Evolutionary conservation across 2,113 vertebrate genomes (phyloP).

Genomic region (Aphyosemion australe): DNA sequence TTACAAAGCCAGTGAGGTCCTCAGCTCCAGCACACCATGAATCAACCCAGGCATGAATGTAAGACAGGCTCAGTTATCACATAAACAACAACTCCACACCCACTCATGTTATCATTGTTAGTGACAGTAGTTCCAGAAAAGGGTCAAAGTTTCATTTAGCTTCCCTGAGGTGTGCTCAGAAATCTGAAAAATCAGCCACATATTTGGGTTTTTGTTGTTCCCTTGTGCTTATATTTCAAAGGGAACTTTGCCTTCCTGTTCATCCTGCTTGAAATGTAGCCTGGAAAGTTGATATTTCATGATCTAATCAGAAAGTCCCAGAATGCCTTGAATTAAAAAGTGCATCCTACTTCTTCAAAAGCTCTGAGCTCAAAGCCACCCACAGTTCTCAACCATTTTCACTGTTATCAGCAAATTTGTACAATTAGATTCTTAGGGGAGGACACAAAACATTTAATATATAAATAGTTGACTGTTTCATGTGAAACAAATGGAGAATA

Average conservation of each 20-base stretch:
- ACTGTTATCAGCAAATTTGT: neutral
- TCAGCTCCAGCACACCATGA: constrained; percentile 26
- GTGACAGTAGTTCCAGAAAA: neutral
- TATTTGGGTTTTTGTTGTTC: constrained; percentile 59
- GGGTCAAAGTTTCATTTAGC: constrained; percentile 7
- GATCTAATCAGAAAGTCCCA: constrained; percentile 83
- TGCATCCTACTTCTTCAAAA: constrained; percentile 83
- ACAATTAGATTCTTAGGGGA: neutral
- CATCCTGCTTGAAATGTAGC: constrained; percentile 84
- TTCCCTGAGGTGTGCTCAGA: constrained; percentile 14
- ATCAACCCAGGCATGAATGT: constrained; percentile 13
- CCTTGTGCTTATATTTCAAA: constrained; percentile 77
- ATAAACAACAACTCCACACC: constrained; percentile 2
- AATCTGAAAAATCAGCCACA: constrained; percentile 28
- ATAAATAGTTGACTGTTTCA: too few species aligned
- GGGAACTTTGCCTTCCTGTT: constrained; percentile 83
- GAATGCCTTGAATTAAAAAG: constrained; percentile 82
- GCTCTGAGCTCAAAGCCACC: constrained; percentile 4
- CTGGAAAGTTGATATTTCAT: constrained; percentile 72
- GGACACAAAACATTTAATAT: too few species aligned
- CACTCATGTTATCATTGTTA: neutral
- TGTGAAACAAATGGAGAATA: too few species aligned
- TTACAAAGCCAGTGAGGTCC: constrained; percentile 59
- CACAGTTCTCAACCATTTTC: neutral
- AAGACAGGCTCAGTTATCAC: too few species aligned